These are phyloP conservation scores for Abrostola tripartita DNA, from an alignment of 2,888 invertebrate species.

Conservation along the genomic window DNA sequence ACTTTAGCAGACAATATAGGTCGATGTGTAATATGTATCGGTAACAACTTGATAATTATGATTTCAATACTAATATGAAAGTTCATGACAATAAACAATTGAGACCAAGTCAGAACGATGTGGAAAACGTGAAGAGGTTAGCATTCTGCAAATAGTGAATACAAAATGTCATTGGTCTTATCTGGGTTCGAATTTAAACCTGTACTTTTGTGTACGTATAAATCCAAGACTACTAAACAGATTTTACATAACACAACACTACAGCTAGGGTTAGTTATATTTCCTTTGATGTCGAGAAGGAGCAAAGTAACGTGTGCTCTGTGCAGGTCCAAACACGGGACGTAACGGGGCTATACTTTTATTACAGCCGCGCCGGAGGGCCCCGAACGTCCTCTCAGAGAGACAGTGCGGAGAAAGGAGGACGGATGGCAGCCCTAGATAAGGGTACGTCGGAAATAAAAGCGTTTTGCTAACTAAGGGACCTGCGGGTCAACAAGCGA, in stretches of 20 bases:
- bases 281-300: background rate
- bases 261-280: background rate
- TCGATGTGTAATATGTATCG: too few relatives aligned
- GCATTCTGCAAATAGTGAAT: too few relatives aligned
- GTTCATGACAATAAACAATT: too few relatives aligned
- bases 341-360: slow-evolving; percentile 31
- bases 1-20: background rate
- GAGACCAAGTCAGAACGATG: too few relatives aligned
- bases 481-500: background rate
- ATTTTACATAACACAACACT: background rate
- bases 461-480: slow-evolving; percentile 26
- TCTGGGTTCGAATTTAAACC: too few relatives aligned
- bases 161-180: too few relatives aligned
- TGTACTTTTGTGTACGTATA: too few relatives aligned
- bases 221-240: too few relatives aligned
- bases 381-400: slow-evolving; percentile 35
- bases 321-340: slow-evolving; percentile 19
- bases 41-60: too few relatives aligned
- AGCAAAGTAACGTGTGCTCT: background rate
- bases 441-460: slow-evolving; percentile 40
- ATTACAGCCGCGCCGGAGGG: slow-evolving; percentile 32
- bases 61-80: too few relatives aligned
- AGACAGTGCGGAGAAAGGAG: slow-evolving; percentile 30
- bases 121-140: too few relatives aligned
- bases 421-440: slow-evolving; percentile 35